These are phyloP conservation scores for Nothocercus julius DNA, from an alignment of 2,113 vertebrate genomes.

Conservation along the genomic window DNA sequence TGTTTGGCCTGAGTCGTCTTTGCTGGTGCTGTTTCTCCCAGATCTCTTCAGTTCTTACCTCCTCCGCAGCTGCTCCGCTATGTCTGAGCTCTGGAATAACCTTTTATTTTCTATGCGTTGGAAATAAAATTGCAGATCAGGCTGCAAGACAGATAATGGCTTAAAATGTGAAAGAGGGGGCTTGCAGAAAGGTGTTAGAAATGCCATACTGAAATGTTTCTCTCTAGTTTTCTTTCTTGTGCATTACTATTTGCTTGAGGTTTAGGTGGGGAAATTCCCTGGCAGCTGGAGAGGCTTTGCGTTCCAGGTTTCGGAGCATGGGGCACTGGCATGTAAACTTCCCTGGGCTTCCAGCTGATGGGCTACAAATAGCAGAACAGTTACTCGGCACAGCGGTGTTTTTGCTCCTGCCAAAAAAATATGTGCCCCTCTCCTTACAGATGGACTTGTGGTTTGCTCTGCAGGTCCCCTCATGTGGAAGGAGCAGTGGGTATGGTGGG, in stretches of 20 bases:
- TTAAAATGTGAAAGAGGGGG: not conserved
- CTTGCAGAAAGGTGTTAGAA: not conserved
- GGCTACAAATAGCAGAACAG: slow-evolving; percentile 38
- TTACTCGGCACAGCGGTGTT: not conserved
- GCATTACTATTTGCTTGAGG: not conserved
- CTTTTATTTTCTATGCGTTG: not conserved
- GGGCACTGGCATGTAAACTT: slow-evolving; percentile 38
- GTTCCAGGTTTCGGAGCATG: not conserved
- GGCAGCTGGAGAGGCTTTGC: not conserved
- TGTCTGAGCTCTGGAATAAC: not conserved
- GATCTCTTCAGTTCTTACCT: not conserved
- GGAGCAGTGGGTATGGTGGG: not conserved
- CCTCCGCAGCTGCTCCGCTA: not conserved
- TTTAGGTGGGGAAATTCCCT: slow-evolving; percentile 39
- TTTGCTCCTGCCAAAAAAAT: not conserved
- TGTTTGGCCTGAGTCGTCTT: not conserved
- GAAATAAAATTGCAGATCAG: not conserved
- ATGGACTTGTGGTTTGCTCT: not conserved
- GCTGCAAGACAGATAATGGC: not conserved
- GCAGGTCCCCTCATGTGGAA: not conserved
- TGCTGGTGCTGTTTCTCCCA: not conserved
- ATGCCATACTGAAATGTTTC: not conserved
- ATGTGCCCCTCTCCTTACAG: not conserved
- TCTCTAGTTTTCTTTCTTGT: not conserved
- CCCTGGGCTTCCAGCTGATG: not conserved